A percentile compares a stretch with the other conserved stretches of the same genome.
Conservation (phyloP, 1,140 invertebrate genomes). For the Lasaia peninsularis region DNA sequence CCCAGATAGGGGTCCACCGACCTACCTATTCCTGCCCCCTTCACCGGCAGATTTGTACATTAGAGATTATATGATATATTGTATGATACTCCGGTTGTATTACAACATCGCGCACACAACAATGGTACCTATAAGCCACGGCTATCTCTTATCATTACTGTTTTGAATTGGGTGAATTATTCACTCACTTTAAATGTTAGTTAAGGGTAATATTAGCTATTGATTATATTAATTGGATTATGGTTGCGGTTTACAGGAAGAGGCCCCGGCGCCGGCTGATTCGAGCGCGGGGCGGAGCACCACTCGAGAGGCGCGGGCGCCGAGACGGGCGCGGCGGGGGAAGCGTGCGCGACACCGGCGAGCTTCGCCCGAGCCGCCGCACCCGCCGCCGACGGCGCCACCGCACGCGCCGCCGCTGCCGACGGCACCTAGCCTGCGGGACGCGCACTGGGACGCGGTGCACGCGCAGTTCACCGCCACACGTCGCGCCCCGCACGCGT, state of each 20-base stretch:
- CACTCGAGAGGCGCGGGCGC: conserved; percentile 13
- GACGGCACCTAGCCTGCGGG: conserved; percentile 23
- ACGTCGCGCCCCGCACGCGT: conserved; percentile 23
- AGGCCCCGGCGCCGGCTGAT: conserved; percentile 14
- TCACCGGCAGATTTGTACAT: too few species aligned
- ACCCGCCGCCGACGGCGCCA: conserved; percentile 1
- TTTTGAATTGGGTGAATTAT: too few species aligned
- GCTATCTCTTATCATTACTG: too few species aligned
- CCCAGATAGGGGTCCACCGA: too few species aligned
- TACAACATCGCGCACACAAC: too few species aligned
- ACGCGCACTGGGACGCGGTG: conserved; percentile 51
- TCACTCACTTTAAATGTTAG: too few species aligned
- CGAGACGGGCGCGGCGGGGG: conserved; percentile 14
- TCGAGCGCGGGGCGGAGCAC: conserved; percentile 12
- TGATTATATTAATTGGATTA: not conserved
- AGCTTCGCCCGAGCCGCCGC: conserved; percentile 8
- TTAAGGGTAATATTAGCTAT: too few species aligned
- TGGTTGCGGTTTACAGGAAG: conserved; percentile 22
- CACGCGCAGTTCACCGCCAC: conserved; percentile 44
- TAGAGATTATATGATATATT: too few species aligned
- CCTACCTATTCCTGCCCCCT: too few species aligned
- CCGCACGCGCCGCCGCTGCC: conserved; percentile 4
- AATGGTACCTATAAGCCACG: too few species aligned
- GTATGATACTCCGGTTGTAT: too few species aligned
- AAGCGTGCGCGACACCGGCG: not conserved